These are phyloP conservation scores for Trachemys scripta DNA, from an alignment of 2,113 vertebrate genomes.

Conservation along the genomic window DNA sequence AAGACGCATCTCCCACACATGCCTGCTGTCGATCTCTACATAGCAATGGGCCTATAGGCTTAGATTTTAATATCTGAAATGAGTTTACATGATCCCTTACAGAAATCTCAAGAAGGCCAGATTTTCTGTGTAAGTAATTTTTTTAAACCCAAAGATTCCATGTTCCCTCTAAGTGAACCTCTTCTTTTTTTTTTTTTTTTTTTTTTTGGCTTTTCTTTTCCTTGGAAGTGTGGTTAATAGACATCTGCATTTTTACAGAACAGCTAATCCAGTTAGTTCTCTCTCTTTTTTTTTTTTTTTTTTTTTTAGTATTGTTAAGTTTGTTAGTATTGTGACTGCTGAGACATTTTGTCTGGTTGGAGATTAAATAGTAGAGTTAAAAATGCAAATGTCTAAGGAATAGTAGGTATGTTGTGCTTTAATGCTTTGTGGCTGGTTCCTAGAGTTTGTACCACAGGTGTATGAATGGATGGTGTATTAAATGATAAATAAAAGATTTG, in stretches of 20 bases:
- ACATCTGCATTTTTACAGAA: conserved; percentile 72
- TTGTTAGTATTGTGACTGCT: conserved; percentile 42
- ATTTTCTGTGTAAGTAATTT: conserved; percentile 60
- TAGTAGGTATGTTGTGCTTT: conserved; percentile 79
- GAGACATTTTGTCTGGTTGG: conserved; percentile 51
- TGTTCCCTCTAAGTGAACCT: conserved; percentile 59
- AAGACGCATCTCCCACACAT: not conserved
- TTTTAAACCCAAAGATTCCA: conserved; percentile 76
- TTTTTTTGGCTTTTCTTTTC: conserved; percentile 24
- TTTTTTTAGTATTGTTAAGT: conserved; percentile 43
- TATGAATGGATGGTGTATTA: conserved; percentile 83
- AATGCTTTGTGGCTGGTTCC: conserved; percentile 80
- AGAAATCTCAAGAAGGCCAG: conserved; percentile 51
- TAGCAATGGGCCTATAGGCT: conserved; percentile 48
- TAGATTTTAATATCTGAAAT: conserved; percentile 59
- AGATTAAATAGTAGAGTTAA: conserved; percentile 63
- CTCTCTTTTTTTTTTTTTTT: conserved; percentile 28
- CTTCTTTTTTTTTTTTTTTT: conserved; percentile 38
- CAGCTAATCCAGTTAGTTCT: conserved; percentile 8
- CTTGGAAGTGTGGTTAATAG: conserved; percentile 51
- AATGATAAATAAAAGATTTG: conserved; percentile 85
- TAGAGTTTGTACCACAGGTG: conserved; percentile 84
- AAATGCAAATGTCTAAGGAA: conserved; percentile 75
- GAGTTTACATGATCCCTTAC: conserved; percentile 70
- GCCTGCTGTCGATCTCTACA: conserved; percentile 39